phyloP scores from a whole-genome alignment of 2,113 vertebrate genomes.

The Cyprinus carpio region DNA sequence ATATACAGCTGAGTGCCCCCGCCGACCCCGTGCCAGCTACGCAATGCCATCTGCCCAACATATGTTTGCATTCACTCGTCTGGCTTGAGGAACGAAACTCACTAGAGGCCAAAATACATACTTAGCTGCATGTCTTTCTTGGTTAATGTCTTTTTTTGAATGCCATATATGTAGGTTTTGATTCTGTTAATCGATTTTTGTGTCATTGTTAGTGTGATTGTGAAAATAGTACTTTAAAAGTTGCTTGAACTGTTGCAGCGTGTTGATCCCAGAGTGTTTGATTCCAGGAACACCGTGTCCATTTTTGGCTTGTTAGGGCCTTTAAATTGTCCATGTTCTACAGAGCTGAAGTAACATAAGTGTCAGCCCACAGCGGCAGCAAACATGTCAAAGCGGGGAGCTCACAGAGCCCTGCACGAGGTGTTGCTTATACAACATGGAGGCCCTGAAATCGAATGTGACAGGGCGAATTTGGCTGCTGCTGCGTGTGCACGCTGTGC shows the following conservation, averaged over 20 bases:
- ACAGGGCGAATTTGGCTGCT: conserved; percentile 76
- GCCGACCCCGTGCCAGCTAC: conserved; percentile 58
- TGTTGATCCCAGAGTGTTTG: background rate
- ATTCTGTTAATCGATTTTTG: background rate
- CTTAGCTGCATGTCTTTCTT: background rate
- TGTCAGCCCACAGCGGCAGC: conserved; percentile 56
- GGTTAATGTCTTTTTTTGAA: background rate
- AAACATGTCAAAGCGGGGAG: conserved; percentile 56
- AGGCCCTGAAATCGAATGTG: conserved; percentile 71
- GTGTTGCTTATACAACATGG: conserved; percentile 75
- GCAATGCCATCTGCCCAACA: conserved; percentile 71
- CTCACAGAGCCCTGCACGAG: conserved; percentile 66
- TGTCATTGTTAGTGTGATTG: background rate
- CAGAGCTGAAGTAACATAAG: conserved; percentile 74
- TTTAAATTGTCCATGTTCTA: conserved; percentile 71
- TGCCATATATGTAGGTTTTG: background rate
- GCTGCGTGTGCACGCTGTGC: conserved; percentile 51
- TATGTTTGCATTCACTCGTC: conserved; percentile 53
- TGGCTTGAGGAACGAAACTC: background rate
- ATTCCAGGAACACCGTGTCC: conserved; percentile 8
- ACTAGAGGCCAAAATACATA: background rate
- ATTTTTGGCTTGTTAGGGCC: conserved; percentile 23
- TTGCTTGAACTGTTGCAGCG: background rate
- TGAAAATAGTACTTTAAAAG: background rate
- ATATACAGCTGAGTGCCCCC: conserved; percentile 65